Evolutionary conservation across 2,888 invertebrate species (phyloP).

Genomic region (Serripes groenlandicus): DNA sequence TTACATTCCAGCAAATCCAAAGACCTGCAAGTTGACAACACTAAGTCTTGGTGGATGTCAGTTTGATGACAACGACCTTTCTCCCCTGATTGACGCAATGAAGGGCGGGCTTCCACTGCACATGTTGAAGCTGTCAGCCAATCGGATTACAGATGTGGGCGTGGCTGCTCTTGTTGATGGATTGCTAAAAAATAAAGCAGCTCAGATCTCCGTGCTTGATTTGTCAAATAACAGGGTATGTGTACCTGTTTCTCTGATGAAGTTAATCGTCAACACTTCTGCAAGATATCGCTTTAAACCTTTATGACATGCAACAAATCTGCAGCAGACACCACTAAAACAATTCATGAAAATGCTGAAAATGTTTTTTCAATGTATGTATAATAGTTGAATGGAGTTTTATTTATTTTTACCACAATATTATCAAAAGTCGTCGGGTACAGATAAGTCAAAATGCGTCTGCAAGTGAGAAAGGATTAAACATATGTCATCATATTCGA

Average conservation of each 20-base stretch:
- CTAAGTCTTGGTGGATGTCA: conserved; percentile 79
- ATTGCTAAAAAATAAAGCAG: conserved; percentile 67
- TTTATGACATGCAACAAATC: no score
- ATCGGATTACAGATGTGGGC: conserved; percentile 78
- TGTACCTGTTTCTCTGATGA: neutral
- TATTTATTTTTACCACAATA: no score
- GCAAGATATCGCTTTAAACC: no score
- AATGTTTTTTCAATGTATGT: no score
- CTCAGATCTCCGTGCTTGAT: conserved; percentile 78
- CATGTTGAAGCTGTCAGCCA: conserved; percentile 82
- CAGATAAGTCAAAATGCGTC: no score
- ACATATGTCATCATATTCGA: no score
- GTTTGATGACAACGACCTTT: conserved; percentile 77
- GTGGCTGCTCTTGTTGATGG: conserved; percentile 70
- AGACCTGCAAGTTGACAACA: conserved; percentile 69
- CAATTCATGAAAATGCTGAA: no score
- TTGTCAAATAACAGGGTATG: conserved; percentile 78
- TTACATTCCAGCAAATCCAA: conserved; percentile 59
- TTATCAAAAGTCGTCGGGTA: no score
- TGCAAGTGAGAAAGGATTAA: no score
- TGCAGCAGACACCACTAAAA: no score
- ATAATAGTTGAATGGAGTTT: no score
- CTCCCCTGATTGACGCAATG: conserved; percentile 71
- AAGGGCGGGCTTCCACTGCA: conserved; percentile 72
- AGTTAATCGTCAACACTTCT: no score